Evolutionary conservation across 2,888 invertebrate species (phyloP), one percentile per base, ranked within the genome.

Genomic region (Pristionchus fissidentatus): DNA sequence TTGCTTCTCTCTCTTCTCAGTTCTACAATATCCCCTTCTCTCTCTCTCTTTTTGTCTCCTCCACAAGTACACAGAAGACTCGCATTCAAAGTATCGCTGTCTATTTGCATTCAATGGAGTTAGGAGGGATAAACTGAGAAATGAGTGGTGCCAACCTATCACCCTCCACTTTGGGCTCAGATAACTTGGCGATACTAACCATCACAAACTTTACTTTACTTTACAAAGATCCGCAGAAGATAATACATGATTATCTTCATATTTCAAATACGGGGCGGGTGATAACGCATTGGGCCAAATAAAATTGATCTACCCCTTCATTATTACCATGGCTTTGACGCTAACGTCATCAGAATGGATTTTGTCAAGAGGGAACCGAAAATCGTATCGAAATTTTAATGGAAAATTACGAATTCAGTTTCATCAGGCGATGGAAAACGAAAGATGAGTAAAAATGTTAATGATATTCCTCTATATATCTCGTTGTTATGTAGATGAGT

Each of bases 1-100:
- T n/a, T n/a, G n/a, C n/a, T 26, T 75, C 29, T 52, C 78, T 84
- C 66, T 80, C 78, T 82, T 43, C 35, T 38, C 82, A 49, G 15
- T 66, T 55, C 35, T 49, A 32, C 66, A 38, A 35, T 73, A 83
- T 83, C 83, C 77, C 38, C 49, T 80, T 66, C 85, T 85, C 81
- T 62, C 84, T 85, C 49, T 60, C 43, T 55, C 62, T 78, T 84
- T 52, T 75, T 78, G 22, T 41, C 75, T 46, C 46, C 77, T 57
- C 80, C 80, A 60, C 60, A 60, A 32, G 60, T 41, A 32, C 43
- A 26, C 26, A 26, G n/a, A 22, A n/a, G 80, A 60, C 26, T 80
- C 26, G n/a, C 60, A 80, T 57, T 29, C 29, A 60, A 60, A n/a
- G 26, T 32, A 41, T 35, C 35, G 26, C 1, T 73, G 43, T 73